Percentiles rank a stretch among this genome's conserved stretches.
Evolutionary conservation across 1,140 invertebrate genomes (phyloP).

Genomic region (Heliconius himera): DNA sequence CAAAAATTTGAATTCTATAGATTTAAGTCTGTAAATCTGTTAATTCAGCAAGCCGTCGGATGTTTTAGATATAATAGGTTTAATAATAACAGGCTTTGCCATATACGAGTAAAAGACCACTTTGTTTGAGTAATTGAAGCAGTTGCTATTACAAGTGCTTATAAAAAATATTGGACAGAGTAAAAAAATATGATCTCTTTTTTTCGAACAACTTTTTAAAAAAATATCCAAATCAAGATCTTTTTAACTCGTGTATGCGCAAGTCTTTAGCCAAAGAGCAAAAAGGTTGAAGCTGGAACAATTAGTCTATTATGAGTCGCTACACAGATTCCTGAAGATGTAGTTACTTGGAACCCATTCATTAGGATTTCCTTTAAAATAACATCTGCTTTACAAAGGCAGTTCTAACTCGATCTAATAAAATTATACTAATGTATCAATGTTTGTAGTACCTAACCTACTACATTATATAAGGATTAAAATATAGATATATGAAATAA

Average conservation of each 20-base stretch:
- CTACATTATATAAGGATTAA: background rate
- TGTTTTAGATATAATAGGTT: constrained; percentile 57
- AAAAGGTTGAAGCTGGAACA: constrained; percentile 78
- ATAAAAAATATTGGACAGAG: constrained; percentile 20
- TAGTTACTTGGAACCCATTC: constrained; percentile 20
- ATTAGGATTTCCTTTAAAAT: constrained; percentile 5
- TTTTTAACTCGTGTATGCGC: constrained; percentile 32
- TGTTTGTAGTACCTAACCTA: background rate
- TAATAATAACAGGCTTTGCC: constrained; percentile 35
- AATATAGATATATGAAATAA: background rate
- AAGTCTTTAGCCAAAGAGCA: constrained; percentile 41
- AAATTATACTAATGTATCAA: background rate
- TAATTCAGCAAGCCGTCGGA: constrained; percentile 70
- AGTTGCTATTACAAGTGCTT: background rate
- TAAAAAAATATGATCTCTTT: background rate
- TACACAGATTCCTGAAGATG: constrained; percentile 41
- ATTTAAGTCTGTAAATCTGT: constrained; percentile 37
- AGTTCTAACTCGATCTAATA: background rate
- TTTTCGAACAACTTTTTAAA: background rate
- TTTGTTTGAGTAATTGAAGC: background rate
- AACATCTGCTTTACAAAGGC: constrained; percentile 1
- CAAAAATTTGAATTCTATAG: background rate
- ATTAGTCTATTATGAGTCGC: constrained; percentile 53
- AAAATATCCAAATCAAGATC: background rate
- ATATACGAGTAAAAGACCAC: constrained; percentile 32